Evolutionary conservation across 2,113 vertebrate genomes (phyloP), one percentile per base, ranked within the genome.

Genomic region (Hippocampus comes): DNA sequence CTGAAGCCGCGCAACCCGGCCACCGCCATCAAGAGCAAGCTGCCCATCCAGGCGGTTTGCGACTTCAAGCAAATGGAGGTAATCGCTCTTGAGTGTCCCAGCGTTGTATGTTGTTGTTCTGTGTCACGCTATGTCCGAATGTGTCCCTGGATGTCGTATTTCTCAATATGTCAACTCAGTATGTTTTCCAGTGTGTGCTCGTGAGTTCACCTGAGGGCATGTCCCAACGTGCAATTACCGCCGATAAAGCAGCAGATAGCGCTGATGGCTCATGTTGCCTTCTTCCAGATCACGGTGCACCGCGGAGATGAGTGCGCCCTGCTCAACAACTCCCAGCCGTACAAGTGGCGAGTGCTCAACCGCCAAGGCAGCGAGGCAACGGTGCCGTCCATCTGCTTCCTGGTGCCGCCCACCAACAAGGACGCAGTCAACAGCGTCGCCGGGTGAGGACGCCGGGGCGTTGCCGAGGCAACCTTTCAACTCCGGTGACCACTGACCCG

Each of bases 1-100:
- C 91, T 98, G 67, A 96, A 94, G 60, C 95, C 97, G 0, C 94
- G 97, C 0, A 93, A 90, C 81, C 92, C 95, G 0, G 78, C 89
- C 0, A 76, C 93, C 0, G 79, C 93, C 0, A 49, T 93, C 11
- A 94, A 93, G 70, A 93, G 93, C 73, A 93, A 87, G 0, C 83
- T 91, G 49, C 94, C 93, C 0, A 1, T 96, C 67, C 92, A 94
- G 88, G 96, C 97, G 0, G 95, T 95, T 56, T 99, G 97, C 0
- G 96, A 99, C 93, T 99, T 97, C 91, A 96, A 95, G 72, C 97
- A 99, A 73, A 91, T 95, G 90, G 95, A 98, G 96, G 97, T 97
- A 73, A n/a, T 84, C 21, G 20, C 11, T 7, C n/a, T 72, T 3
- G 27, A 5, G 48, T 6, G 12, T 23, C 12, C 27, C 14, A 11